phyloP scores from a whole-genome alignment of 2,888 invertebrate genomes.

The Phanerotoma sp. region DNA sequence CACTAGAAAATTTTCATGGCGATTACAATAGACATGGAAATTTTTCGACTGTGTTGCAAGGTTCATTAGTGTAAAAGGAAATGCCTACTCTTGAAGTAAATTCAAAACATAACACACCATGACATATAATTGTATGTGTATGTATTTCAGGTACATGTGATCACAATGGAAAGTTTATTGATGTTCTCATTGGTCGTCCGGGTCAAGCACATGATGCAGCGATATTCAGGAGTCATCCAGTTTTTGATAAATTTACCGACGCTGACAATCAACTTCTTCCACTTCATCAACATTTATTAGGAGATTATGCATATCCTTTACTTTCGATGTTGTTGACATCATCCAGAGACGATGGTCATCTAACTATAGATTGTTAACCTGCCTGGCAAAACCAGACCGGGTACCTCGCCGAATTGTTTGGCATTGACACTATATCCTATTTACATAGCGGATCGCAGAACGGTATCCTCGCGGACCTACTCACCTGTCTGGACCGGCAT shows the following conservation, averaged over 20 bases:
- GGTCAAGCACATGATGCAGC: conserved; percentile 2
- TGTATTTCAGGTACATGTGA: neutral
- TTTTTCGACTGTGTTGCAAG: conserved; percentile 18
- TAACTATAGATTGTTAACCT: too few species aligned
- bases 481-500: too few species aligned
- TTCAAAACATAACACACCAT: too few species aligned
- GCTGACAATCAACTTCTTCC: neutral
- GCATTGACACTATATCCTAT: too few species aligned
- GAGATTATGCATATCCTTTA: conserved; percentile 13
- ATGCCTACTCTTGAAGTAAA: too few species aligned
- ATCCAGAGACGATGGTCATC: conserved; percentile 11
- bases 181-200: neutral
- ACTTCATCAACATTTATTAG: conserved; percentile 1
- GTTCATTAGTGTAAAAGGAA: too few species aligned
- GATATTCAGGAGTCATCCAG: neutral
- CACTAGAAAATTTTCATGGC: conserved; percentile 1
- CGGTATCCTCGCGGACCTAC: too few species aligned
- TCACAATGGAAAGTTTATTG: neutral
- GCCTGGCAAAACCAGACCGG: too few species aligned
- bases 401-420: too few species aligned
- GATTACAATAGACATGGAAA: conserved; percentile 22
- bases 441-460: too few species aligned
- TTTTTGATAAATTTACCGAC: neutral
- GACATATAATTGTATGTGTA: too few species aligned
- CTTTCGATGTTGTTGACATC: conserved; percentile 1